Base-by-base conservation (phyloP, 1,140 invertebrate species). In the Tribolium castaneum region DNA sequence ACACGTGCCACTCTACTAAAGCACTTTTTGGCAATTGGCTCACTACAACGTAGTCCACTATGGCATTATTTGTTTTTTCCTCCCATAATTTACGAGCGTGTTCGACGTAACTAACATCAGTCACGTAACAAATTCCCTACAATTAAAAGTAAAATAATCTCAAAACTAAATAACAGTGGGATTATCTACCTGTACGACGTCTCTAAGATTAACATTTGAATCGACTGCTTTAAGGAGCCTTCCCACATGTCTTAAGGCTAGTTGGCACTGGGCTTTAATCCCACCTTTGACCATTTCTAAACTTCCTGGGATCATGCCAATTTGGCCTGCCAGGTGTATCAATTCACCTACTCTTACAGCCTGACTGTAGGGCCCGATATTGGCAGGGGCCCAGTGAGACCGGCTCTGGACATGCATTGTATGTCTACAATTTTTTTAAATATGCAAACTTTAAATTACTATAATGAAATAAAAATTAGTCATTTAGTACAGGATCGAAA, bases 321-420 rank as follows among this genome's bases (percentile, higher is more conserved):
- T 97, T 89, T 98, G 97, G 9, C 97, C 97, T 81, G 96, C 95
- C 14, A 98, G 91, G 85, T 94, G 93, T 35, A 97, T 93, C 80
- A 95, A 92, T 81, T 96, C 93, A 70, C 83, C 86, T 85, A 96
- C 94, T 88, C 92, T 92, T 76, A 95, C 90, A 19, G 94, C 95
- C 89, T 99, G 97, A 85, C 96, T 98, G 86, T 98, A 99, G 30
- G 97, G 97, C 10, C 97, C 97, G 81, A 99, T 98, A 85, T 97
- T 98, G 50, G 96, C 96, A 3, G 97, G 96, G 3, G 97, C 96
- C 97, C 97, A 98, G 88, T 98, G 96, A 16, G 96, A 98, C 76
- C 98, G 93, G 62, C 96, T 94, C 87, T 98, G 97, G 22, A 98
- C 96, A 87, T 98, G 96, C 94, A 98, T 95, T 6, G 93, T 94